Percentiles rank a stretch among this genome's conserved stretches.
Evolutionary conservation across 2,113 vertebrate species (phyloP).

Genomic region (Eubucco bourcierii): DNA sequence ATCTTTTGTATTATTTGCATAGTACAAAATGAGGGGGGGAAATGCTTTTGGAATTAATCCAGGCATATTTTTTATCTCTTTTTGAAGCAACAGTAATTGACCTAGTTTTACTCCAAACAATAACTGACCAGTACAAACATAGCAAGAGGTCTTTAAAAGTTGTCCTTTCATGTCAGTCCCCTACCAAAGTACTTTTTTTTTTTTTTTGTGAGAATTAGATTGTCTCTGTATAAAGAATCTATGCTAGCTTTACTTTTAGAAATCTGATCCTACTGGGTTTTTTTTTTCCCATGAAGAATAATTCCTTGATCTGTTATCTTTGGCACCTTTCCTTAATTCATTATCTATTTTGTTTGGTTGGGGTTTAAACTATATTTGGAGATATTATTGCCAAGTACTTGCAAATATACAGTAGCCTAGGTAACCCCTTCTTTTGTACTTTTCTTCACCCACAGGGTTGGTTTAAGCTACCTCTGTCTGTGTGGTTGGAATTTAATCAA

Average conservation of each 20-base stretch:
- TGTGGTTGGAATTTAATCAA: background rate
- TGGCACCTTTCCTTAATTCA: slow-evolving; percentile 60
- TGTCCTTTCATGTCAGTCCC: background rate
- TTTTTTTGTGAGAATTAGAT: background rate
- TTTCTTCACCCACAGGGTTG: background rate
- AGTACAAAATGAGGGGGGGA: background rate
- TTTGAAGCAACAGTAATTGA: slow-evolving; percentile 30
- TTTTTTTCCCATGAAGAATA: slow-evolving; percentile 31
- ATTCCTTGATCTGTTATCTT: slow-evolving; percentile 62
- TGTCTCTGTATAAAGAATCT: slow-evolving; percentile 17
- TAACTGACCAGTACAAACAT: slow-evolving; percentile 2
- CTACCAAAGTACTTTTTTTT: background rate
- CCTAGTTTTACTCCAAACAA: slow-evolving; percentile 35
- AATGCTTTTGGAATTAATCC: slow-evolving; percentile 2
- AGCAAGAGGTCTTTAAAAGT: background rate
- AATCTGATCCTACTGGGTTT: slow-evolving; percentile 50
- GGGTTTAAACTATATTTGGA: slow-evolving; percentile 49
- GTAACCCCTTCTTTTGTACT: slow-evolving; percentile 41
- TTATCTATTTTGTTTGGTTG: slow-evolving; percentile 62
- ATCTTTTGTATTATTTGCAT: slow-evolving; percentile 13
- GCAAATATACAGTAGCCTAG: slow-evolving; percentile 53
- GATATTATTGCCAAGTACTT: slow-evolving; percentile 43
- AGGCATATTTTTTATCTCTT: slow-evolving; percentile 21
- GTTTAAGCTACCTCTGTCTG: slow-evolving; percentile 4
- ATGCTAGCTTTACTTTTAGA: slow-evolving; percentile 21